phyloP scores from a whole-genome alignment of 2,888 invertebrate species.

The Latheticus oryzae region DNA sequence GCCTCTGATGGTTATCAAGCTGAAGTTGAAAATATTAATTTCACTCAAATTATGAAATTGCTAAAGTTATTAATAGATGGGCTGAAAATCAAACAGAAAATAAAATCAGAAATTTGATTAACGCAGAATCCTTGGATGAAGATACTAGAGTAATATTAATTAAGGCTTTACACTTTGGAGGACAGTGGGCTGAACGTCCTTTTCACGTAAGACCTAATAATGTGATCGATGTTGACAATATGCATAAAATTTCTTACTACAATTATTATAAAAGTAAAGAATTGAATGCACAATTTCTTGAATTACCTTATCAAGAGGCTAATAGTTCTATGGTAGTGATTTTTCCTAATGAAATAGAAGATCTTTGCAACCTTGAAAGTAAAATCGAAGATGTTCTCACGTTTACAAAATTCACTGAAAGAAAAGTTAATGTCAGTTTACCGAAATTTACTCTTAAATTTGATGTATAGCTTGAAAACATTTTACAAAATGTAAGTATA shows the following conservation, averaged over 20 bases:
- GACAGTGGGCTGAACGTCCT: slow-evolving; percentile 51
- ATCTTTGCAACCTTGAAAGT: slow-evolving; percentile 39
- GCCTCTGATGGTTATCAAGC: slow-evolving; percentile 73
- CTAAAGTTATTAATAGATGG: slow-evolving; percentile 59
- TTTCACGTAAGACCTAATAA: slow-evolving; percentile 50
- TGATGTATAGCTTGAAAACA: slow-evolving; percentile 12
- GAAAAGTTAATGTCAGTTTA: slow-evolving; percentile 13
- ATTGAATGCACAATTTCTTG: slow-evolving; percentile 56
- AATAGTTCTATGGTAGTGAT: slow-evolving; percentile 52
- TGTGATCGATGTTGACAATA: slow-evolving; percentile 54
- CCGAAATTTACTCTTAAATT: slow-evolving; percentile 19
- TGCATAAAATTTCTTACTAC: slow-evolving; percentile 49
- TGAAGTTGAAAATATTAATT: slow-evolving; percentile 66
- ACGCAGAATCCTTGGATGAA: slow-evolving; percentile 45
- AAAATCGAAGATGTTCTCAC: slow-evolving; percentile 14
- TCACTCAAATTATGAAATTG: slow-evolving; percentile 47
- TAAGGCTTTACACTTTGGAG: slow-evolving; percentile 61
- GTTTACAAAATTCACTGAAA: slow-evolving; percentile 4
- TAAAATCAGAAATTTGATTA: slow-evolving; percentile 57
- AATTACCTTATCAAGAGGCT: slow-evolving; percentile 54
- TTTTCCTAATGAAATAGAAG: slow-evolving; percentile 53
- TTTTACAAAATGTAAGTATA: slow-evolving; percentile 13
- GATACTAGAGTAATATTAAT: slow-evolving; percentile 56
- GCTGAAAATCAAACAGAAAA: slow-evolving; percentile 59
- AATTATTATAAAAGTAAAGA: slow-evolving; percentile 54